Base-by-base conservation (phyloP, 2,113 vertebrate species). In the Pomatorhinus ruficollis region DNA sequence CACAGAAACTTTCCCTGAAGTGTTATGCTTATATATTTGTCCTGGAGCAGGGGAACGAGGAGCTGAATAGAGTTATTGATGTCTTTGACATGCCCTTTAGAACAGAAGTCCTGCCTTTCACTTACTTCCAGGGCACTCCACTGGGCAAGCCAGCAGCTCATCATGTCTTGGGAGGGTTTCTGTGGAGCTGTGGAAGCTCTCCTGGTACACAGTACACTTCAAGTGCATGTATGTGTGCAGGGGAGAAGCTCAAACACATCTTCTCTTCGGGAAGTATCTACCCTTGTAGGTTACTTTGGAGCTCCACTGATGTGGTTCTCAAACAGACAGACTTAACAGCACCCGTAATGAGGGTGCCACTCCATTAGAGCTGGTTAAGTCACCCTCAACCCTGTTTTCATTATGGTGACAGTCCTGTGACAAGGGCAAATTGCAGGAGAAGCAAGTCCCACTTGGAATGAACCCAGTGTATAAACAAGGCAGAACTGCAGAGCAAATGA, bases 381-480 rank as follows among this genome's bases (percentile, higher is more conserved):
- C 88, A 94, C 92, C 96, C 94, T 95, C 92, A 96, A 92, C 96
- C 93, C n/a, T 92, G 76, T 81, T 91, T 94, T 95, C 96, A 92
- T 94, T 95, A 95, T 0, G 0, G 94, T 94, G 92, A 94, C 96
- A 93, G 85, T 86, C 75, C 72, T 91, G 75, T 97, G 94, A 96
- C 93, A 95, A 97, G 96, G 89, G 87, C 89, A 96, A 90, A 94
- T 91, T 95, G 89, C 93, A 75, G 69, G 33, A 94, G 95, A 95
- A 95, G 79, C 53, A 70, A 93, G 89, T 93, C 85, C 78, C 90
- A 78, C 74, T 92, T 94, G 88, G 83, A 96, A 94, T 89, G 90
- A 96, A 81, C 87, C 79, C 64, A 91, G 68, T 93, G 60, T 88
- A 88, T 94, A 95, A 97, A 95, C 82, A 96, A 91, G 87, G 72